Evolutionary conservation across 2,797 vertebrate species (phyloP), one percentile per base, ranked within the genome.

Genomic region (Steatocranus sp.): DNA sequence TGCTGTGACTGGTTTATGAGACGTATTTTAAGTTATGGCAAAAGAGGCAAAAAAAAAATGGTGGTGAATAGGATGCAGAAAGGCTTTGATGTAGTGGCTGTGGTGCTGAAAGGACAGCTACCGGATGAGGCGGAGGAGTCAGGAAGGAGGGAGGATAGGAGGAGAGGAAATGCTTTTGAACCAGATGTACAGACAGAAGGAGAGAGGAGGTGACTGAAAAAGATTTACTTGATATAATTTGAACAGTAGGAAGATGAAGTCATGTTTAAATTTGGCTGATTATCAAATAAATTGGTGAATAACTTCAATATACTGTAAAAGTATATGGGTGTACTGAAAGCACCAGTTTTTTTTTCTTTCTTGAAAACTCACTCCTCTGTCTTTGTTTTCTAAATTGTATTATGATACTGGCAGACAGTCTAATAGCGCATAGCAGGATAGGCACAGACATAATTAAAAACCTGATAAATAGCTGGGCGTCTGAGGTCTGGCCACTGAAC

Each of bases 101-200:
- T 81, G 86, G 88, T 89, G 91, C 92, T 92, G 90, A 92, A 91
- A 91, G 88, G 81, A 92, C 90, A 90, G 90, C 85, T 73, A 84
- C 75, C 11, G 20, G 58, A 79, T 46, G 58, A 81, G 49, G 79
- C 25, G 58, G 32, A 30, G 63, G 56, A 41, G 77, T 70, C 53
- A 79, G 75, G 15, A 81, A 61, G 73, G 73, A 75, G 32, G 18
- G 32, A 81, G 54, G 41, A n/a, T 3, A 77, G 46, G n/a, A 58
- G 83, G 48, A 74, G 36, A 83, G 75, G 30, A 63, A 82, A 79
- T 27, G 70, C 75, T 82, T 74, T 15, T 63, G 41, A 84, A 86
- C 14, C 82, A 82, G 53, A 74, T 66, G 34, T 70, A 70, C 56
- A 54, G 74, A 80, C 32, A 30, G 17, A 81, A 8, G 34, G 46